Conservation (phyloP, 2,797 vertebrate genomes). For the Parambassis ranga region DNA sequence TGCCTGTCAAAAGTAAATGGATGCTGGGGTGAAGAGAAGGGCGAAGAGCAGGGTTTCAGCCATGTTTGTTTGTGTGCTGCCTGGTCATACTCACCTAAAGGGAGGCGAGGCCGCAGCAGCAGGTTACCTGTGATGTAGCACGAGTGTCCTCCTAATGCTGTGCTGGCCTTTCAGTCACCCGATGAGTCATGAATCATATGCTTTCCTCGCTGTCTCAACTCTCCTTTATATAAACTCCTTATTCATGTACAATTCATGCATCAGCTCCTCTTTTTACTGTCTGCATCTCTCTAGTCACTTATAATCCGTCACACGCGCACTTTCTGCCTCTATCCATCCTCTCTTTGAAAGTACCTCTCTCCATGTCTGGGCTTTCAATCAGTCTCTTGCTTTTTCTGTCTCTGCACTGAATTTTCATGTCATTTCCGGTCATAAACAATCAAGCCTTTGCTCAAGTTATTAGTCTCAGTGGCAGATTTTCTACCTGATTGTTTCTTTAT, state of each 20-base stretch:
- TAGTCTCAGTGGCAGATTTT: too few species aligned
- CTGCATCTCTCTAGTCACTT: neutral
- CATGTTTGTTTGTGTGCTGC: neutral
- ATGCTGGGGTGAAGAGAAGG: neutral
- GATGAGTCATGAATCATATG: slow-evolving; percentile 23
- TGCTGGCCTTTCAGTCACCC: slow-evolving; percentile 8
- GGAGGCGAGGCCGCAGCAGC: too few species aligned
- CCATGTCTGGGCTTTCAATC: neutral
- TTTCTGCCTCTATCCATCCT: neutral
- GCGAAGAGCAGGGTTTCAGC: neutral
- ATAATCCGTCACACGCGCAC: neutral
- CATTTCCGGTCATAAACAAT: neutral
- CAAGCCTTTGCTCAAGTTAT: neutral
- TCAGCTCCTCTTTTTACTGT: neutral
- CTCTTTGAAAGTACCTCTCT: neutral
- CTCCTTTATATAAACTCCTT: neutral
- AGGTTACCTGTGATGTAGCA: neutral
- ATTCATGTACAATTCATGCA: neutral
- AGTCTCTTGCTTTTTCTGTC: neutral
- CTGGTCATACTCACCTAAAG: too few species aligned
- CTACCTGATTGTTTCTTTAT: neutral
- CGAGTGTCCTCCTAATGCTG: neutral
- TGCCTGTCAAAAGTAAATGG: slow-evolving; percentile 2
- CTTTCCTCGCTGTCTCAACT: neutral
- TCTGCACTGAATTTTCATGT: neutral